Evolutionary conservation across 2,113 vertebrate species (phyloP).

Genomic region (Apeltes quadracus): DNA sequence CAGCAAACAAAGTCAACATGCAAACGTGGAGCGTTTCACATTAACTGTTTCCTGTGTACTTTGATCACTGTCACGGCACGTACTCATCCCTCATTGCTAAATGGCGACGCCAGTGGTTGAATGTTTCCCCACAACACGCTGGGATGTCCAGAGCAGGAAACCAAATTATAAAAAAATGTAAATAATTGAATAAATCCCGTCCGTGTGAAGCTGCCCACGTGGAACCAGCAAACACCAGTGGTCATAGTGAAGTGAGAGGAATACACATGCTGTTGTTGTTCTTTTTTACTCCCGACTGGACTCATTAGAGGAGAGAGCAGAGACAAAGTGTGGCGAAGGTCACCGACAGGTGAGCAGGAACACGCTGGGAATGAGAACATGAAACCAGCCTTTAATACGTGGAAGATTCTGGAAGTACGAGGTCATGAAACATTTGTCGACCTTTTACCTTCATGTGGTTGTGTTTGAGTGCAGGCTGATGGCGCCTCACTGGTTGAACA

Average conservation of each 20-base stretch:
- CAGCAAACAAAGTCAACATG: too few relatives aligned
- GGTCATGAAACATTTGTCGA: background rate
- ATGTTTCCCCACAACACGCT: too few relatives aligned
- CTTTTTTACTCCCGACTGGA: background rate
- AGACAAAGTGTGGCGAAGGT: background rate
- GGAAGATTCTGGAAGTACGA: background rate
- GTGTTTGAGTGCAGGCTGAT: background rate
- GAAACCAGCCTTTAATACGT: background rate
- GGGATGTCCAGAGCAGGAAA: too few relatives aligned
- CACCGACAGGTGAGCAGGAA: background rate
- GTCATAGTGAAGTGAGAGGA: background rate
- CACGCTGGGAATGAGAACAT: background rate
- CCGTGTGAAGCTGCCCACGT: background rate
- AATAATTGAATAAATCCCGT: background rate
- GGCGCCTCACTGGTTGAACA: background rate
- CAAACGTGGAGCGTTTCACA: too few relatives aligned
- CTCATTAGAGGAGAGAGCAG: background rate
- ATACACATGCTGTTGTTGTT: background rate
- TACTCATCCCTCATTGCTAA: too few relatives aligned
- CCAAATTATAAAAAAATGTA: background rate
- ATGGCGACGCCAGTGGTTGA: too few relatives aligned
- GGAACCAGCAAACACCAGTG: conserved; percentile 2
- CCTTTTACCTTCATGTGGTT: background rate
- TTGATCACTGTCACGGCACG: too few relatives aligned
- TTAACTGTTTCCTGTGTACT: too few relatives aligned